Evolutionary conservation across 2,888 invertebrate genomes (phyloP), one percentile per base, ranked within the genome.

Genomic region (Psylliodes chrysocephalus): DNA sequence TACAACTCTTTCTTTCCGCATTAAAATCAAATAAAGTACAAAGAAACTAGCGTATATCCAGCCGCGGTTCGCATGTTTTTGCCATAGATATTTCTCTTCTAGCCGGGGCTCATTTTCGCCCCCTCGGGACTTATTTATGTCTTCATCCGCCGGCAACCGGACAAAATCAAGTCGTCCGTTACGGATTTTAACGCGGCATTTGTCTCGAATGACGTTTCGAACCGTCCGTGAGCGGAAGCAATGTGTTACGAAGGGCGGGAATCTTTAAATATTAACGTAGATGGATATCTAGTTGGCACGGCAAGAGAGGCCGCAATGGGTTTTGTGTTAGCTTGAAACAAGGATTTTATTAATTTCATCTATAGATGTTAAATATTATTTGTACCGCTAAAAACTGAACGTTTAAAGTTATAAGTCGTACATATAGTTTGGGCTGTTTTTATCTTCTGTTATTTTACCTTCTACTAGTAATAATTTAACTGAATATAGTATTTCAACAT

Each of bases 111-210:
- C 38, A 40, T 53, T 53, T 53, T 40, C 40, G 12, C 38, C 25
- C n/a, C 30, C 22, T 8, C n/a, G 1, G 38, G 14, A 25, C 42
- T 54, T 54, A 54, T 42, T 28, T 54, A 42, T 54, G 22, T 54
- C 54, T 53, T 18, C 42, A 54, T 54, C 38, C 42, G 12, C 54
- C 54, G 54, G 42, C 54, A 54, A 54, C 54, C 54, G 54, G 54
- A 54, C 54, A 54, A 54, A 54, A 54, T 54, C 54, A 54, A 54
- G 54, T 54, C 54, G 42, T 54, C 28, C 42, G 54, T 54, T 54
- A 54, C 40, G 54, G 54, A 54, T 54, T 54, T 53, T 54, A 54
- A 28, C 54, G 40, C 42, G 42, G 42, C 42, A 54, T 54, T 54
- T 54, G 42, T 54, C 54, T 54, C 14, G 17, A 54, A 54, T 10